Evolutionary conservation across 2,888 invertebrate species (phyloP), one percentile per base, ranked within the genome.

Genomic region (Rhopalosiphum nymphaeae): DNA sequence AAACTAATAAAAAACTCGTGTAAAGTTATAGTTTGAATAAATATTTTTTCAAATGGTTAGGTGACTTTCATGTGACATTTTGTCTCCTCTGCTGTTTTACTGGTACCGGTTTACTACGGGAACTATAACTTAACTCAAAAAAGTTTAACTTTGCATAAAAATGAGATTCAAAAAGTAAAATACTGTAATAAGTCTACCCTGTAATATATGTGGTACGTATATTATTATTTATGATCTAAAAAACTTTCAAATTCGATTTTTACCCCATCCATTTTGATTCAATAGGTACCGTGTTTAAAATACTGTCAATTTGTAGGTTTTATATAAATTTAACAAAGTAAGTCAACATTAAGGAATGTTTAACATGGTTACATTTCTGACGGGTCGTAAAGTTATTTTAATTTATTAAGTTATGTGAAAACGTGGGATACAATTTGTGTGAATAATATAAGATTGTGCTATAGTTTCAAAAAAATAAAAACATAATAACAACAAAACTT

Each of bases 191-290:
- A 13, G 42, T 36, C 13, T 26, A 56, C 1, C 36, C 25, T 9
- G 5, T 0, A 56, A 53, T 53, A 42, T 44, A 11, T 36, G 4
- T 36, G 25, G 29, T 44, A 16, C 16, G 3, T 0, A 21, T 26
- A 29, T 29, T 90, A 90, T 67, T 90, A 49, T 84, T 53, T 56
- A 78, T 26, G 36, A 25, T 49, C 25, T 46, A 10, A 53, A 42
- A 53, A 36, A 89, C 46, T 89, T 89, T 21, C 25, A 46, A 89
- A 61, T 88, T 88, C 36, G 9, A 88, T 78, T 78, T 78, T 78
- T 78, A 36, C 21, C 36, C 21, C 21, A 78, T 78, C 78, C 78
- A 42, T 78, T 36, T 42, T 36, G 16, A 78, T 36, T 25, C 9
- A 56, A 25, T 36, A 25, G 1, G 36, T 16, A 44, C 16, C n/a